phyloP scores from a whole-genome alignment of 30 jellyfish, hydroid and myxozoan species.

The Hydractinia echinata region DNA sequence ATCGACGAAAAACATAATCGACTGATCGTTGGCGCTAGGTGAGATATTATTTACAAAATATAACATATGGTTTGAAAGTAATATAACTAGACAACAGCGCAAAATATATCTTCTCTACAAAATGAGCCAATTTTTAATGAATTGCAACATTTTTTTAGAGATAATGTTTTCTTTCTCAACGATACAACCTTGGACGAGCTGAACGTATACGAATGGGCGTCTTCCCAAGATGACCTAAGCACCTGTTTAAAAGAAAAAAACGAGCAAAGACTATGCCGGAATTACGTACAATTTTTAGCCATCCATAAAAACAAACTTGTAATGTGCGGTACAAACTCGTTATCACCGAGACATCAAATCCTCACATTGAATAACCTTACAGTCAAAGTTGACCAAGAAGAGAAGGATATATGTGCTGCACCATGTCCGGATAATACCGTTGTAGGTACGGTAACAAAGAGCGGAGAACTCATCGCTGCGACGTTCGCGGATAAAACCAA shows the following conservation, averaged over 20 bases:
- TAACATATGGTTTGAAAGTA: neutral
- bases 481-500: neutral
- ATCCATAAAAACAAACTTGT: conserved; percentile 9
- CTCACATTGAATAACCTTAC: neutral
- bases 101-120: no score
- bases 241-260: neutral
- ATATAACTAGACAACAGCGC: no score
- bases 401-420: neutral
- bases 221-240: neutral
- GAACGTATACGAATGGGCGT: neutral
- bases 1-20: neutral
- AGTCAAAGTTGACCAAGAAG: neutral
- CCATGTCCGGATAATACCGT: conserved; percentile 17
- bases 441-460: neutral
- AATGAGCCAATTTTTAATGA: no score
- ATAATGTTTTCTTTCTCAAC: neutral
- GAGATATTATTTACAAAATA: neutral
- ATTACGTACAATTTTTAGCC: neutral
- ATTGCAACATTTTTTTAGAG: neutral
- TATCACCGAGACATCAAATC: neutral
- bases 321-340: conserved; percentile 5
- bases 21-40: conserved; percentile 7
- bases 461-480: conserved; percentile 22
- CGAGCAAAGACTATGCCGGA: neutral
- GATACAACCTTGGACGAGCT: conserved; percentile 11